These are phyloP conservation scores for Cryptocephalus moraei DNA, from an alignment of 2,888 invertebrate genomes.

Conservation along the genomic window DNA sequence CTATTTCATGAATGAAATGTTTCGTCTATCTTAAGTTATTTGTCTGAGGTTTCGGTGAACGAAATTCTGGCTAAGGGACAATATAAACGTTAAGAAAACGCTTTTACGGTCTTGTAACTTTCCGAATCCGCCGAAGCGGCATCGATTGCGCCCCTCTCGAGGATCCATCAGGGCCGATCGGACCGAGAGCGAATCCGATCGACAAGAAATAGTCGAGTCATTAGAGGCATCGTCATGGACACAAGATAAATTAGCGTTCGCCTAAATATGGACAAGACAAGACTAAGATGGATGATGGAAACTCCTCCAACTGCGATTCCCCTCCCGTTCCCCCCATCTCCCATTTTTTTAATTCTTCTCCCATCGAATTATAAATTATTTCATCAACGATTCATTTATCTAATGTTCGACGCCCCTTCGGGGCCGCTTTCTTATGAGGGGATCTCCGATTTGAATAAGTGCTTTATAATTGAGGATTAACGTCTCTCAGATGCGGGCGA, in stretches of 20 bases:
- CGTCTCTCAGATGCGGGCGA: too few relatives aligned
- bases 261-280: constrained; percentile 31
- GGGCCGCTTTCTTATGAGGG: not conserved
- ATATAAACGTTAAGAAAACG: too few relatives aligned
- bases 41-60: too few relatives aligned
- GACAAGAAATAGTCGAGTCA: constrained; percentile 6
- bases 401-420: not conserved
- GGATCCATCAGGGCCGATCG: too few relatives aligned
- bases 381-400: not conserved
- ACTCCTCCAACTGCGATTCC: not conserved
- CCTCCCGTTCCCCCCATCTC: not conserved
- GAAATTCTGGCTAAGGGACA: too few relatives aligned
- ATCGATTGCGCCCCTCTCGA: too few relatives aligned
- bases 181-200: not conserved
- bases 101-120: too few relatives aligned
- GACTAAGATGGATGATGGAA: constrained; percentile 28
- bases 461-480: not conserved
- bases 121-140: too few relatives aligned
- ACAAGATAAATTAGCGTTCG: constrained; percentile 31
- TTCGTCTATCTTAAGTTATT: too few relatives aligned
- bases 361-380: not conserved
- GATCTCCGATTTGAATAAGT: not conserved
- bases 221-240: constrained; percentile 27
- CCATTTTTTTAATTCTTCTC: not conserved
- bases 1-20: too few relatives aligned